Evolutionary conservation across 2,797 vertebrate genomes (phyloP).

Genomic region (Mus spretus): DNA sequence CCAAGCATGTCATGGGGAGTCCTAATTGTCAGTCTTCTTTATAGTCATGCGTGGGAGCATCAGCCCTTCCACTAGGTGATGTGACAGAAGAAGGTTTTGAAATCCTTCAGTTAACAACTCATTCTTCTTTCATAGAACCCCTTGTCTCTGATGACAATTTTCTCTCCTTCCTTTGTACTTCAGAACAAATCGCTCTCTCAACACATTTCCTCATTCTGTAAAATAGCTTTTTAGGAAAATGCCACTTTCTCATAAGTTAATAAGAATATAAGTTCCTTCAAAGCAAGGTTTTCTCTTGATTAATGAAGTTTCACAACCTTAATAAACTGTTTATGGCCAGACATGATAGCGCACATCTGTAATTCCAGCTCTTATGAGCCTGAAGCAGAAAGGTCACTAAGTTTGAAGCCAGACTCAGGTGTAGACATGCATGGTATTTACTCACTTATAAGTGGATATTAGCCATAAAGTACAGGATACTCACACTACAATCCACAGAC

Average conservation of each 20-base stretch:
- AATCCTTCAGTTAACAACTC: background rate
- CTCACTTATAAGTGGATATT: background rate
- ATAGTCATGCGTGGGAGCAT: background rate
- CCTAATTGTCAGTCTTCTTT: background rate
- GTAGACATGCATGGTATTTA: background rate
- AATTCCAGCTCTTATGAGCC: background rate
- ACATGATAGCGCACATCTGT: background rate
- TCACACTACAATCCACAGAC: background rate
- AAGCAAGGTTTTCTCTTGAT: conserved; percentile 40
- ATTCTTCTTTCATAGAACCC: background rate
- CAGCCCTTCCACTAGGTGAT: background rate
- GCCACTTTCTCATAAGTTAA: background rate
- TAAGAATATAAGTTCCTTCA: conserved; percentile 31
- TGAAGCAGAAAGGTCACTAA: background rate
- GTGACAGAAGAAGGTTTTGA: background rate
- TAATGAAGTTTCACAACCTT: conserved; percentile 9
- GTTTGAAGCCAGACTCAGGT: background rate
- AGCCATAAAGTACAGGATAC: background rate
- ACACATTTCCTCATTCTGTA: background rate
- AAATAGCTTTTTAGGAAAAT: conserved; percentile 35
- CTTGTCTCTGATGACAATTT: background rate
- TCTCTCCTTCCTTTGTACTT: conserved; percentile 13
- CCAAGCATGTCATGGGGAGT: background rate
- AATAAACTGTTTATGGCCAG: conserved; percentile 8
- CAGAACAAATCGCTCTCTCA: background rate